phyloP scores from a whole-genome alignment of 2,797 vertebrate genomes.

The Hippoglossus hippoglossus region DNA sequence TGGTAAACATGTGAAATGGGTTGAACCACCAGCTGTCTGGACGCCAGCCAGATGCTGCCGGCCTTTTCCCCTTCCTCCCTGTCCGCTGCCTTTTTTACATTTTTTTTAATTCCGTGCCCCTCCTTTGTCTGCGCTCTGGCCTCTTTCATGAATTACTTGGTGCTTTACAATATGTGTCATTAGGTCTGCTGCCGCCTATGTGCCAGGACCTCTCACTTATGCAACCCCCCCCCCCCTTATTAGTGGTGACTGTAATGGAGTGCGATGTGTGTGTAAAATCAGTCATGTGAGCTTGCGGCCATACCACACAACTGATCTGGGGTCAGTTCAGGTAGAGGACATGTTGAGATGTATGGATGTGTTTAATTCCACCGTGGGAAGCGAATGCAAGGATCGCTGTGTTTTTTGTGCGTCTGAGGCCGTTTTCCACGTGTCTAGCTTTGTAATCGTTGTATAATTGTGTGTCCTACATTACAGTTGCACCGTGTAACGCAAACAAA shows the following conservation, averaged over 20 bases:
- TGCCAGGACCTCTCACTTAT: conserved; percentile 37
- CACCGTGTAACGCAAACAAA: conserved; percentile 78
- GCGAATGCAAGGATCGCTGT: conserved; percentile 24
- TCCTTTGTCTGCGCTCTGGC: conserved; percentile 17
- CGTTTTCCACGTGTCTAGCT: conserved; percentile 37
- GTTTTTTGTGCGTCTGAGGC: conserved; percentile 37
- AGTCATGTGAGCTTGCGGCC: conserved; percentile 7
- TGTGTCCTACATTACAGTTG: conserved; percentile 75
- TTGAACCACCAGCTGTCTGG: conserved; percentile 68
- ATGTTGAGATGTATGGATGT: conserved; percentile 35
- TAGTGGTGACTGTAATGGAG: conserved; percentile 46
- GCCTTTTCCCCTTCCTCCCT: conserved; percentile 5
- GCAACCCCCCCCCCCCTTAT: conserved; percentile 31
- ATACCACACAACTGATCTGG: conserved; percentile 18
- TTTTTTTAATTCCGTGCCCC: not conserved
- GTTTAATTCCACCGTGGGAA: conserved; percentile 66
- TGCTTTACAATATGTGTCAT: conserved; percentile 34
- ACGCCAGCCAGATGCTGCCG: conserved; percentile 45
- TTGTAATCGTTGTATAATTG: conserved; percentile 62
- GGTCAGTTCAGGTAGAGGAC: conserved; percentile 50
- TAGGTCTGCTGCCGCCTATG: conserved; percentile 35
- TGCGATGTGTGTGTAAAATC: conserved; percentile 19
- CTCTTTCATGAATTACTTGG: conserved; percentile 34
- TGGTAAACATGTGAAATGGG: conserved; percentile 70
- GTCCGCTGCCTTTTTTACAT: not conserved